Evolutionary conservation across 1,140 invertebrate genomes (phyloP), one percentile per base, ranked within the genome.

Genomic region (Wasmannia auropunctata): DNA sequence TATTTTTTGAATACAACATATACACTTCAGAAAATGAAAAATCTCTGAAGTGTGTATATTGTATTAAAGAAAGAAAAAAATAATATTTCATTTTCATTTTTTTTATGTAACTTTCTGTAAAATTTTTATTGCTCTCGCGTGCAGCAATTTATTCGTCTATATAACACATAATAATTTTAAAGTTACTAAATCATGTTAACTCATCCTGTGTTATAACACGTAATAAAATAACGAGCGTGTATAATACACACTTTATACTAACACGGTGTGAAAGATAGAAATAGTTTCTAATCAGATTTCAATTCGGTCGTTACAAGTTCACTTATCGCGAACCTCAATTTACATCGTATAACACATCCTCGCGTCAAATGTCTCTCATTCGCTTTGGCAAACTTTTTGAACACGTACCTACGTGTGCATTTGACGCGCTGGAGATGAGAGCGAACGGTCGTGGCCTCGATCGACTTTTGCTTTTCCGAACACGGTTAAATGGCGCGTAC

Each of bases 401-500:
- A 22, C 16, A 28, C 46, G n/a, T n/a, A n/a, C n/a, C n/a, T n/a
- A n/a, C n/a, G 76, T 19, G 43, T n/a, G 22, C 14, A 28, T 14
- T 19, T 28, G 10, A n/a, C 16, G 16, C 16, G 10, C 11, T 25
- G 22, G 19, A 28, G 1, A n/a, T n/a, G n/a, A 43, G 19, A 56
- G 25, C 25, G 19, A 28, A 49, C 34, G 19, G 16, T 40, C 11
- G 6, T 11, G 19, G 31, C n/a, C 28, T 69, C 63, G 22, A 70
- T n/a, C 22, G 49, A 81, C 37, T 31, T 72, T 25, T n/a, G 65
- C 6, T 81, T 70, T 70, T 56, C 40, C 16, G 34, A 58, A 31
- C 19, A 56, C 1, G 22, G 49, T 81, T 81, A 81, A 58, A 72
- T 81, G 77, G 69, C 19, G 65, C 77, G 22, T 80, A 69, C 31